Conservation (phyloP, 2,888 invertebrate genomes). For the Alloplasta piceator region DNA sequence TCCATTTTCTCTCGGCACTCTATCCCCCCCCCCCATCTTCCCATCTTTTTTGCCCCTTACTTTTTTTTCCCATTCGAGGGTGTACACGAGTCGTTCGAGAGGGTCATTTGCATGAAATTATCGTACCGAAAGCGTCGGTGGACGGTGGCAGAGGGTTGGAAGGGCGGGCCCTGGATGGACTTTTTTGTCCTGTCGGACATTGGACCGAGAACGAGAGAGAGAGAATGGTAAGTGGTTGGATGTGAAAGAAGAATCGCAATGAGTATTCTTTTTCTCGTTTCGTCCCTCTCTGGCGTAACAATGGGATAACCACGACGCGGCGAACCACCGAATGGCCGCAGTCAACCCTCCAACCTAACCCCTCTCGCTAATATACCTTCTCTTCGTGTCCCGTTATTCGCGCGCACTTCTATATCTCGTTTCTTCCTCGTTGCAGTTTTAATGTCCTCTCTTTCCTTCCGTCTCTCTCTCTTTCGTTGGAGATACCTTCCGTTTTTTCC, state of each 20-base stretch:
- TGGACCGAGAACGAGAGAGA: conserved; percentile 3
- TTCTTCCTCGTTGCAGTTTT: conserved; percentile 33
- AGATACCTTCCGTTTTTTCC: no score
- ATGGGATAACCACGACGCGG: conserved; percentile 37
- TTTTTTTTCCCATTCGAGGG: conserved; percentile 14
- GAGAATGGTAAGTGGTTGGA: not conserved
- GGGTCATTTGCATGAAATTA: conserved; percentile 63
- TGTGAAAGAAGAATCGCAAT: conserved; percentile 30
- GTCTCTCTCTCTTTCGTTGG: conserved; percentile 8
- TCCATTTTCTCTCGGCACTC: not conserved
- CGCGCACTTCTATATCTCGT: not conserved
- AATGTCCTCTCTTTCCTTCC: conserved; percentile 6
- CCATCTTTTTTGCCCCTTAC: not conserved
- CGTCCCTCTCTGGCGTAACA: not conserved
- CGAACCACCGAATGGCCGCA: conserved; percentile 26
- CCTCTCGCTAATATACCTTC: conserved; percentile 35
- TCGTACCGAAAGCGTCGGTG: conserved; percentile 1
- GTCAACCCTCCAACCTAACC: not conserved
- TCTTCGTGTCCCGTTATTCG: conserved; percentile 12
- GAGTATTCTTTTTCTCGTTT: conserved; percentile 6
- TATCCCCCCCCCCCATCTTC: not conserved
- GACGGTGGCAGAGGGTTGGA: no score
- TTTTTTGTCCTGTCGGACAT: conserved; percentile 2
- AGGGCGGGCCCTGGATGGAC: not conserved
- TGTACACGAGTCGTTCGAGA: conserved; percentile 40